phyloP scores from a whole-genome alignment of 2,888 invertebrate genomes.

The Sphecodes monilicornis region DNA sequence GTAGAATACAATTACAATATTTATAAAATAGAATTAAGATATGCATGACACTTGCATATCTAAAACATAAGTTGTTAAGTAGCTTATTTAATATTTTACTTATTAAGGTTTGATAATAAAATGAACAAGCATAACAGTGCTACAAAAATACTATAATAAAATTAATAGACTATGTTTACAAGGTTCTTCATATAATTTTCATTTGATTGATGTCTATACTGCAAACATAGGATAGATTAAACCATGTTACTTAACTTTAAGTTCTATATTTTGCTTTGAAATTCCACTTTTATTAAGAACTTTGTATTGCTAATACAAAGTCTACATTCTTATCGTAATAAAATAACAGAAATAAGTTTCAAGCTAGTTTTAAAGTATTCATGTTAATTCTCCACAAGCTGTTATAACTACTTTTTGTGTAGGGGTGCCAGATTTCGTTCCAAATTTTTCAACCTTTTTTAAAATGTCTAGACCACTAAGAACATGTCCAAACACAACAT shows the following conservation, averaged over 20 bases:
- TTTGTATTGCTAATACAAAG: constrained; percentile 11
- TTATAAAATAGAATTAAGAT: no score
- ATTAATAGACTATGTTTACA: neutral
- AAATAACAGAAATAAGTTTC: neutral
- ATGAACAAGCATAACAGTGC: neutral
- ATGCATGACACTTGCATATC: no score
- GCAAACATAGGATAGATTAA: neutral
- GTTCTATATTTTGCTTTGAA: neutral
- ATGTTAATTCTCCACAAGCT: constrained; percentile 93
- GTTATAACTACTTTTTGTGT: constrained; percentile 92
- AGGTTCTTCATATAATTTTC: neutral
- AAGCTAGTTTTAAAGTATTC: constrained; percentile 60
- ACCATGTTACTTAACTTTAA: neutral
- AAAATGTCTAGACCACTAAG: constrained; percentile 96
- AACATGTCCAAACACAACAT: constrained; percentile 99
- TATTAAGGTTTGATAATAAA: neutral
- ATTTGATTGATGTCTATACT: neutral
- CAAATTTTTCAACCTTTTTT: constrained; percentile 95
- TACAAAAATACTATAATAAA: neutral
- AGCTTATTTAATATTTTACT: neutral
- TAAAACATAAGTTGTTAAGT: no score
- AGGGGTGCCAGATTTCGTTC: constrained; percentile 92
- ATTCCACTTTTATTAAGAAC: constrained; percentile 13
- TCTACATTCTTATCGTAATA: neutral
- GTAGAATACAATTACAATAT: neutral